Base-by-base conservation (phyloP, 2,797 vertebrate species). In the Gallinago nigripennis region DNA sequence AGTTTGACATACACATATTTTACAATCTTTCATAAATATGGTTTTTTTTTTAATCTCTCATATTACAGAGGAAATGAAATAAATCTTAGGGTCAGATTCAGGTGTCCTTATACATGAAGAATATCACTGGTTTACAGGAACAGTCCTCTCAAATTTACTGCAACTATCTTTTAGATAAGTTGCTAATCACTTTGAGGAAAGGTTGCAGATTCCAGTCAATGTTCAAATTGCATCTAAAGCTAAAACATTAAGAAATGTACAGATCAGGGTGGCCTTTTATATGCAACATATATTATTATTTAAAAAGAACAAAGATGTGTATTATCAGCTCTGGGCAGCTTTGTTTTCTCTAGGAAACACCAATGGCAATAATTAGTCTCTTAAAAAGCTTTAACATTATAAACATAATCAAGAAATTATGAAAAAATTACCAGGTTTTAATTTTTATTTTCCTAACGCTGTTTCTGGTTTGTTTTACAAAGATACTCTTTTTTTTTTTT, bases 121-220 rank as follows among this genome's bases (percentile, higher is more conserved):
- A 61, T 66, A 87, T 18, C 31, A 45, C 23, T 64, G 28, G 72
- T 91, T 92, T 91, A 80, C 72, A 88, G 88, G 50, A 95, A 91
- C 11, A 72, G 46, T 54, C 18, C 10, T 84, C 50, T 85, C 37
- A 53, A 87, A 60, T 94, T 92, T 87, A 75, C 10, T 9, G 35
- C 68, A 80, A 31, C 61, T 87, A 65, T 21, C n/a, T 92, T 93
- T 87, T 35, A 83, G 25, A 37, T 50, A 82, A 68, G 31, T 77
- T 75, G 85, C 39, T 89, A 75, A 89, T 94, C 60, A 78, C 57
- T 78, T 60, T 86, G 61, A 81, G 33, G 50, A 93, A 75, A 79
- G 21, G 27, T 93, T 92, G 56, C 81, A 93, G 68, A 28, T 51
- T 84, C 35, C 35, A 66, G 31, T 68, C 50, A 57, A 27, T 84